A percentile compares a stretch with the other conserved stretches of the same genome.
phyloP scores from a whole-genome alignment of 2,888 invertebrate species.

The Mythimna impura region DNA sequence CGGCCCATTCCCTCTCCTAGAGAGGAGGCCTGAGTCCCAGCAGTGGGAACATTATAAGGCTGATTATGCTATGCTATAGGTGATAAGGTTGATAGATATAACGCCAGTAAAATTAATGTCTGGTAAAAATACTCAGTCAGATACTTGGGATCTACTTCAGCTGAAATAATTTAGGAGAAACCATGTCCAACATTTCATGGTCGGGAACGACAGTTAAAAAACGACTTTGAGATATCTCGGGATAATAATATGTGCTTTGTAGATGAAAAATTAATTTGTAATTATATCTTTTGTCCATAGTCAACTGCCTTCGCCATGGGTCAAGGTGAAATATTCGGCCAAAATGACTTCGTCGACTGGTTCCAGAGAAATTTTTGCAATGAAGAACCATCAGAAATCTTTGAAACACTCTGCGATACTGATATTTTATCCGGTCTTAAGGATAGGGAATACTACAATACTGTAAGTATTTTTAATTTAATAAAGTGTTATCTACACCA shows the following conservation, averaged over 20 bases:
- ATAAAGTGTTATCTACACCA: too few relatives aligned
- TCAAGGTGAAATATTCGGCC: conserved; percentile 71
- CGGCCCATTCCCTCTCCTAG: too few relatives aligned
- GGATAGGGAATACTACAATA: conserved; percentile 62
- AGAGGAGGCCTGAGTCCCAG: too few relatives aligned
- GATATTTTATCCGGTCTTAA: conserved; percentile 23
- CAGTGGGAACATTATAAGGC: too few relatives aligned
- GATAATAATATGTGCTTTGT: too few relatives aligned
- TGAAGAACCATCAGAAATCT: neutral
- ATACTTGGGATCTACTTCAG: too few relatives aligned
- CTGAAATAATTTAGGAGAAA: neutral
- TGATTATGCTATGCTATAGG: too few relatives aligned
- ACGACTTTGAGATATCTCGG: too few relatives aligned
- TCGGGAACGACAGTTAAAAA: too few relatives aligned
- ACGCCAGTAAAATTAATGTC: too few relatives aligned
- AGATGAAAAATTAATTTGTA: neutral
- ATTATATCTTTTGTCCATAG: conserved; percentile 56
- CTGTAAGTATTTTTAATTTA: conserved; percentile 63
- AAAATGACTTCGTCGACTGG: conserved; percentile 60
- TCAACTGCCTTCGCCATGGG: conserved; percentile 67
- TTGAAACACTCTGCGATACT: conserved; percentile 45
- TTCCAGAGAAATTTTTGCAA: conserved; percentile 56
- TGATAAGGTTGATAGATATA: too few relatives aligned
- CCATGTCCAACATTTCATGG: neutral
- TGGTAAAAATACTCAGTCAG: neutral